A percentile compares a stretch with the other conserved stretches of the same genome.
Conservation (phyloP, 2,888 invertebrate genomes). For the Adelognathus sp. region DNA sequence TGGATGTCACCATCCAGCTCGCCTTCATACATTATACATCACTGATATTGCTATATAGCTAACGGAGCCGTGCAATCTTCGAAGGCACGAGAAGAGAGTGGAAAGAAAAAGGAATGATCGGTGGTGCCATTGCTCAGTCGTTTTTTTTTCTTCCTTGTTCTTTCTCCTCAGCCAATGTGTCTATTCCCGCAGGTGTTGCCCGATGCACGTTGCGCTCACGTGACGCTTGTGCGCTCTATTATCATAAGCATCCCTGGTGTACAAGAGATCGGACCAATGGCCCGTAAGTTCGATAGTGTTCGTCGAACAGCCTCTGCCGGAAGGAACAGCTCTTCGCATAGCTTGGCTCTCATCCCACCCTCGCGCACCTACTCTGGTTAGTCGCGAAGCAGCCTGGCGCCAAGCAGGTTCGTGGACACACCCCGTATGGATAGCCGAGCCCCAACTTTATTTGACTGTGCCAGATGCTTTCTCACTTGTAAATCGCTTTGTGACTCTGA, state of each 20-base stretch:
- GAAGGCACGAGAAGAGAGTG: not conserved
- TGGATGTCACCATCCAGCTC: not conserved
- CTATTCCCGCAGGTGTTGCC: slow-evolving; percentile 1
- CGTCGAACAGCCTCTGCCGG: not conserved
- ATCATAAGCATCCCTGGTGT: slow-evolving; percentile 19
- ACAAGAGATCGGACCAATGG: not conserved
- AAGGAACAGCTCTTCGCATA: not conserved
- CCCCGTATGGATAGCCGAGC: not conserved
- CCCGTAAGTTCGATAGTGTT: slow-evolving; percentile 9
- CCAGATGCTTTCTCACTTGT: not conserved
- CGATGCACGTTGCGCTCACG: not conserved
- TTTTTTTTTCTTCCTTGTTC: not conserved
- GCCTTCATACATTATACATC: not conserved
- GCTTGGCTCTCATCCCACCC: not conserved
- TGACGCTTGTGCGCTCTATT: slow-evolving; percentile 24
- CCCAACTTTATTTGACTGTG: not conserved
- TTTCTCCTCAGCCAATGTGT: not conserved
- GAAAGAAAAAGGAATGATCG: not conserved
- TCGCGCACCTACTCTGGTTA: not conserved
- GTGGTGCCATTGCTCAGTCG: not conserved
- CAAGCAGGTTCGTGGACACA: not conserved
- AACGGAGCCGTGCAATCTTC: not conserved
- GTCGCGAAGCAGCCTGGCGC: not conserved
- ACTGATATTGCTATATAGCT: not conserved
- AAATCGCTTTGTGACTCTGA: not conserved